phyloP scores from a whole-genome alignment of 2,113 vertebrate genomes.

The Falcunculus frontatus region DNA sequence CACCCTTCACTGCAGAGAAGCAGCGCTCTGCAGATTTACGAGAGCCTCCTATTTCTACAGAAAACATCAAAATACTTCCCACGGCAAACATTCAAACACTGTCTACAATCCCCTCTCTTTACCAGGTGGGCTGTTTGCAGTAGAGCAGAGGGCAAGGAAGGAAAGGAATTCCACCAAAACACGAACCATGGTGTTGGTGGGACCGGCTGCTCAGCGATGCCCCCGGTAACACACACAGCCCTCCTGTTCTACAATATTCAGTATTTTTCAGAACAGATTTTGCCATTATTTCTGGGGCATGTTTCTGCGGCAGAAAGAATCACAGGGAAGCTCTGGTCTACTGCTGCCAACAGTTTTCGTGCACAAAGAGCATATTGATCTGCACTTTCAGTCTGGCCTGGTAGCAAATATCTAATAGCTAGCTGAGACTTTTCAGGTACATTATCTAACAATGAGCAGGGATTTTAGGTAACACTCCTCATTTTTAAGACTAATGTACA shows the following conservation, averaged over 20 bases:
- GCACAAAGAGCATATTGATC: neutral
- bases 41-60: neutral
- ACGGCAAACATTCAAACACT: neutral
- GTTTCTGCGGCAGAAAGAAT: neutral
- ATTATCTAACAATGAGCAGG: neutral
- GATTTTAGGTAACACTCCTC: neutral
- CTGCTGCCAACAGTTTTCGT: neutral
- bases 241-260: neutral
- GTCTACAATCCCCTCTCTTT: neutral
- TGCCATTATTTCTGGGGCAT: neutral
- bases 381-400: neutral
- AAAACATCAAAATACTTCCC: neutral
- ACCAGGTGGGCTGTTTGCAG: neutral
- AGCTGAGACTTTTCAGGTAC: neutral
- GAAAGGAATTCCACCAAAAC: neutral
- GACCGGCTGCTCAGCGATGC: rapidly evolving
- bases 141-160: neutral
- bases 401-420: neutral
- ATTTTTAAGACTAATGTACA: neutral
- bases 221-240: neutral
- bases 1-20: neutral
- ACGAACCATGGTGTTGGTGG: neutral
- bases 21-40: neutral
- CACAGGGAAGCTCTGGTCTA: neutral
- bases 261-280: neutral